Conservation (phyloP, 2,888 invertebrate genomes). For the Platynereis dumerilii region DNA sequence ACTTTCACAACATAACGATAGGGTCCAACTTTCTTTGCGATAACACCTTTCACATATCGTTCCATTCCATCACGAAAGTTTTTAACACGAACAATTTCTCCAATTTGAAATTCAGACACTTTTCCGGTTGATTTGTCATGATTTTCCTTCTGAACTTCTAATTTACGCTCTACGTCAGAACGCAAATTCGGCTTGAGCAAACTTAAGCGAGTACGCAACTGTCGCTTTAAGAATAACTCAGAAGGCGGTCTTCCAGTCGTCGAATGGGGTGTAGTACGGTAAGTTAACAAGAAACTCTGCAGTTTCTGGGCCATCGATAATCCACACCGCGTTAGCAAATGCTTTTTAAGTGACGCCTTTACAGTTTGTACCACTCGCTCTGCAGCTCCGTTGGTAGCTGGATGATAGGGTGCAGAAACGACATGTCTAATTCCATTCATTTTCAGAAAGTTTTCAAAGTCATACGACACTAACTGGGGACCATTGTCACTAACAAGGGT, state of each 20-base stretch:
- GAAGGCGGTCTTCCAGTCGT: neutral
- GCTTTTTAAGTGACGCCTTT: neutral
- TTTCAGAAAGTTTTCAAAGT: constrained; percentile 35
- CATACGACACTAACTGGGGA: constrained; percentile 35
- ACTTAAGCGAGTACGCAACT: neutral
- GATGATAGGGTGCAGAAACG: constrained; percentile 4
- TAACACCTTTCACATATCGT: no score
- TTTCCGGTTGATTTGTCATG: no score
- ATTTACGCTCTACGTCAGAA: neutral
- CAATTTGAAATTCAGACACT: no score
- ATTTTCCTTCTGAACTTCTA: neutral
- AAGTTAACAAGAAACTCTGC: neutral
- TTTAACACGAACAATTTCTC: no score
- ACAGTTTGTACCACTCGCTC: neutral
- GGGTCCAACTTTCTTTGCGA: no score
- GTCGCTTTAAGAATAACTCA: neutral
- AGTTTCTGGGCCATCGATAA: neutral
- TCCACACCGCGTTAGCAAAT: neutral
- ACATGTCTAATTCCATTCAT: constrained; percentile 34
- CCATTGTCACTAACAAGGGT: constrained; percentile 40
- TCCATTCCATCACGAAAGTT: no score
- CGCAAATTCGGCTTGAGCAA: neutral
- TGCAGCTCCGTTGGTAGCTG: constrained; percentile 3
- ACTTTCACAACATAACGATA: no score
- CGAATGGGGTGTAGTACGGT: neutral